Evolutionary conservation across 35 echinoderm and acorn worm genomes (phyloP).

Genomic region (Heliocidaris erythrogramma): DNA sequence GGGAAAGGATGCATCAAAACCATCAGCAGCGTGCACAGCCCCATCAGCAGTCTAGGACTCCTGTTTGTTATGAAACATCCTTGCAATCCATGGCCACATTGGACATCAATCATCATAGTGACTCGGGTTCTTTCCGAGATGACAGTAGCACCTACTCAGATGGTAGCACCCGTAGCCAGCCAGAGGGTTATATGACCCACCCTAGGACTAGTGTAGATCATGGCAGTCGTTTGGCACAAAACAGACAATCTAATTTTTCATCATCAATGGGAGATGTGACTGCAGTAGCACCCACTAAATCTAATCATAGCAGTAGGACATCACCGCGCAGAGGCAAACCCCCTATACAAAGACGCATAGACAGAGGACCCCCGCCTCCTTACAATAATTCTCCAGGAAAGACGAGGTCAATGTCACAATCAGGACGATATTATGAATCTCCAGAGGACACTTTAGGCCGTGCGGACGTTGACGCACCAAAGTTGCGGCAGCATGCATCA

Average conservation of each 20-base stretch:
- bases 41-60: slow-evolving; percentile 18
- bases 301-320: background rate
- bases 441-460: slow-evolving; percentile 62
- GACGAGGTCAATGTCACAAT: slow-evolving; percentile 49
- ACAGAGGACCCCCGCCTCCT: slow-evolving; percentile 60
- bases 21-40: background rate
- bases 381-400: slow-evolving; percentile 28
- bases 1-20: background rate
- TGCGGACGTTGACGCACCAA: slow-evolving; percentile 46
- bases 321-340: slow-evolving; percentile 28
- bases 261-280: slow-evolving; percentile 22
- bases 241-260: slow-evolving; percentile 34
- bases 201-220: slow-evolving; percentile 47
- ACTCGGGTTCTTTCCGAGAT: slow-evolving; percentile 34
- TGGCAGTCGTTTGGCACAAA: background rate
- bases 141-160: slow-evolving; percentile 33
- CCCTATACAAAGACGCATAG: slow-evolving; percentile 38
- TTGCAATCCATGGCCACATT: slow-evolving; percentile 25
- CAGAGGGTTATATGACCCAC: slow-evolving; percentile 41
- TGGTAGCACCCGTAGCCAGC: slow-evolving; percentile 20
- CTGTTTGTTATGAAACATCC: slow-evolving; percentile 44
- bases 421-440: slow-evolving; percentile 77
- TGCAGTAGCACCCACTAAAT: slow-evolving; percentile 19
- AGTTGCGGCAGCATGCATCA: slow-evolving; percentile 68
- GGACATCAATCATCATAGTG: slow-evolving; percentile 40